Evolutionary conservation across 2,113 vertebrate genomes (phyloP).

Genomic region (Typhlomys cinereus): DNA sequence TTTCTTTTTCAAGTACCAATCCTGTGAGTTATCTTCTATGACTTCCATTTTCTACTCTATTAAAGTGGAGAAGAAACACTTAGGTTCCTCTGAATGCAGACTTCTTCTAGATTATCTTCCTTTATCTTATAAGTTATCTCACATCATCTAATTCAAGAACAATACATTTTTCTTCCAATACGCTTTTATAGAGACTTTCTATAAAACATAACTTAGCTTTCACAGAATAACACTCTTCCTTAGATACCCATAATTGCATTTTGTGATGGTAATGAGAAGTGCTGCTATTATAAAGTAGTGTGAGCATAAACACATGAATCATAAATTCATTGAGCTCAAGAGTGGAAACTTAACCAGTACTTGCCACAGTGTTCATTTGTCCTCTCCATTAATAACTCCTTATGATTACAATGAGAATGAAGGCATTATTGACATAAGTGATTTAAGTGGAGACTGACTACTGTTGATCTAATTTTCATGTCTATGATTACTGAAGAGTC

Average conservation of each 20-base stretch:
- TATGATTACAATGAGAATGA: background rate
- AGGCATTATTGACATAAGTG: background rate
- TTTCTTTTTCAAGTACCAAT: background rate
- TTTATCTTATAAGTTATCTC: background rate
- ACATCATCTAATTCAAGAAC: background rate
- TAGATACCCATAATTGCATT: background rate
- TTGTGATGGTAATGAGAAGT: background rate
- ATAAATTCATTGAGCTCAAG: background rate
- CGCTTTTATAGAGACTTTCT: constrained; percentile 9
- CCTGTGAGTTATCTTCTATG: background rate
- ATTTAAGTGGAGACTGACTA: background rate
- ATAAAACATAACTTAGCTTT: background rate
- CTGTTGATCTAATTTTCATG: background rate
- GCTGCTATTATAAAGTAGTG: background rate
- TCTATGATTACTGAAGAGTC: constrained; percentile 14
- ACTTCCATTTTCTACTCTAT: background rate
- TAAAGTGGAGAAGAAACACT: background rate
- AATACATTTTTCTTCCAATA: background rate
- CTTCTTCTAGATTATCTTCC: background rate
- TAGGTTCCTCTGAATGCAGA: background rate
- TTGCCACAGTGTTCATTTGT: background rate
- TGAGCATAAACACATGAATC: background rate
- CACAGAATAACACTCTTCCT: background rate
- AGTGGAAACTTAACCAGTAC: background rate
- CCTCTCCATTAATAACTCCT: background rate